These are phyloP conservation scores for Gracilinanus agilis DNA, from an alignment of 2,113 vertebrate species.

Conservation along the genomic window DNA sequence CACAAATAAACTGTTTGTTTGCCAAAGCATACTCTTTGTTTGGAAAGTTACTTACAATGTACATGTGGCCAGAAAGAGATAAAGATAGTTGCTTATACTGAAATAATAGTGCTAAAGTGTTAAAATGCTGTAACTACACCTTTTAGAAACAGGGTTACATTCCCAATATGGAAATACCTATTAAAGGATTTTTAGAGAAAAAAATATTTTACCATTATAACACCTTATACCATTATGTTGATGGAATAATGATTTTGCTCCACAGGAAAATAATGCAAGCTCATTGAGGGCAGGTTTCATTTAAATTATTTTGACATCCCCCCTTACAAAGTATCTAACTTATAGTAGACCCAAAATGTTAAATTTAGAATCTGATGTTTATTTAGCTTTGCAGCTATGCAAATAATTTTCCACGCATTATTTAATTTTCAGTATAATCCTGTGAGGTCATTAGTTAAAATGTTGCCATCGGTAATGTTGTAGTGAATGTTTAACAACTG, in stretches of 20 bases:
- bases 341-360: background rate
- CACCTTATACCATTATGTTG: no score
- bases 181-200: background rate
- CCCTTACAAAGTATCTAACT: background rate
- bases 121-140: background rate
- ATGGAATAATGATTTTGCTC: background rate
- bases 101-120: background rate
- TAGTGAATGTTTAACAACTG: background rate
- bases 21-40: background rate
- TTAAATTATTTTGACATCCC: background rate
- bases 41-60: slow-evolving; percentile 1
- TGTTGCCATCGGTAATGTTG: background rate
- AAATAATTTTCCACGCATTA: background rate
- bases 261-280: background rate
- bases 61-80: background rate
- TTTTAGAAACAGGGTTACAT: background rate
- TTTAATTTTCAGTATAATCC: background rate
- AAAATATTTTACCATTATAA: background rate
- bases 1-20: slow-evolving; percentile 4
- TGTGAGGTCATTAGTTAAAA: background rate
- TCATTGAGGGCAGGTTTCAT: background rate
- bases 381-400: background rate
- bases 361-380: background rate
- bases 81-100: background rate
- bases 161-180: background rate